phyloP scores from a whole-genome alignment of 2,113 vertebrate species.

The Ctenodactylus gundi region DNA sequence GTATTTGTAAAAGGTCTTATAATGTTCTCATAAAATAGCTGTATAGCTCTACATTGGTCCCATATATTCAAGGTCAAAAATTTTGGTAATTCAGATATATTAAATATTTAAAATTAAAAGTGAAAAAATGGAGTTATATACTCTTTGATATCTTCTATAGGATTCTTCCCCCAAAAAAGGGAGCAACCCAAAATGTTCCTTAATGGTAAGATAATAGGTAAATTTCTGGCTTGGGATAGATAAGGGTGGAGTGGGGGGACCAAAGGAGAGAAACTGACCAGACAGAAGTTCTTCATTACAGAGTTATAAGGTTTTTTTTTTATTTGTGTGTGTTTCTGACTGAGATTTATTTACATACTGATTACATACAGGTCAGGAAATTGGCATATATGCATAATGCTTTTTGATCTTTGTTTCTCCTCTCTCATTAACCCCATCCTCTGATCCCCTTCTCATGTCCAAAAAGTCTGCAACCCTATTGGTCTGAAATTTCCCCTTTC shows the following conservation, averaged over 20 bases:
- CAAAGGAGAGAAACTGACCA: neutral
- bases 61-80: neutral
- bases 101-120: neutral
- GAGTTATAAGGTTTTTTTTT: too few relatives aligned
- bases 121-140: neutral
- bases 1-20: neutral
- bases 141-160: neutral
- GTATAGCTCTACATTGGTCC: neutral
- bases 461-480: too few relatives aligned
- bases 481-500: neutral
- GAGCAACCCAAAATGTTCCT: neutral
- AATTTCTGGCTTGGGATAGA: neutral
- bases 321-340: too few relatives aligned
- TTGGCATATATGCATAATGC: too few relatives aligned
- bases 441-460: too few relatives aligned
- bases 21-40: neutral
- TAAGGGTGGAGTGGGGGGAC: neutral
- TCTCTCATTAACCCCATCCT: too few relatives aligned
- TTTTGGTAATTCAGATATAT: neutral
- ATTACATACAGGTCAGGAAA: too few relatives aligned
- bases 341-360: too few relatives aligned
- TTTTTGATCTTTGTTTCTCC: too few relatives aligned
- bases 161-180: neutral
- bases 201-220: neutral
- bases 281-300: neutral